Evolutionary conservation across 2,888 invertebrate species (phyloP).

Genomic region (Julus scanicus): DNA sequence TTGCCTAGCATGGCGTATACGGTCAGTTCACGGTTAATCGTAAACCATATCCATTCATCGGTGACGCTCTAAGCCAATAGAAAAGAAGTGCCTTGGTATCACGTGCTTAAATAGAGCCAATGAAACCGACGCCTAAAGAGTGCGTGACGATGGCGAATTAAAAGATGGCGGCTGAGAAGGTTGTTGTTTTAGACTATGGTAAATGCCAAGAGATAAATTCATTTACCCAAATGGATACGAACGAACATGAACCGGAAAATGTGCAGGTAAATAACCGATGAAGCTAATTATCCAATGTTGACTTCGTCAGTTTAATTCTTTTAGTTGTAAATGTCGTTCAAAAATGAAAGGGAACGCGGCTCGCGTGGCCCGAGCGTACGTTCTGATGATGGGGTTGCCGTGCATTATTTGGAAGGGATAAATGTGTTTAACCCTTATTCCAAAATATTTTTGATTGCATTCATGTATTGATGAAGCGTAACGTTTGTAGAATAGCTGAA

Average conservation of each 20-base stretch:
- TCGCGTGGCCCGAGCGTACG: neutral
- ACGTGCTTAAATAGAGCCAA: neutral
- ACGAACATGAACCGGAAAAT: neutral
- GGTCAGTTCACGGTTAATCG: slow-evolving; percentile 25
- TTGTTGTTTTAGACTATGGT: slow-evolving; percentile 48
- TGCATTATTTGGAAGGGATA: neutral
- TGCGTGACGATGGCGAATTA: slow-evolving; percentile 52
- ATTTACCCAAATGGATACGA: neutral
- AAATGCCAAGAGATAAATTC: slow-evolving; percentile 27
- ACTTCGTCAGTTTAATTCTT: neutral
- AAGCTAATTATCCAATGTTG: neutral
- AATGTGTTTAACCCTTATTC: neutral
- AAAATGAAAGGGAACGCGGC: neutral
- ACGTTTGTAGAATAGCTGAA: neutral
- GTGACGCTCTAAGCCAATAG: neutral
- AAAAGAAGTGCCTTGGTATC: neutral
- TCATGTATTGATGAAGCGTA: neutral
- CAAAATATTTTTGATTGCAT: neutral
- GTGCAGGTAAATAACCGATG: slow-evolving; percentile 11
- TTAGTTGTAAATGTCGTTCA: neutral
- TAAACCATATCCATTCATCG: neutral
- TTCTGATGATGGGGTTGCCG: slow-evolving; percentile 2
- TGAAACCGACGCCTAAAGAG: neutral
- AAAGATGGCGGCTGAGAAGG: slow-evolving; percentile 49
- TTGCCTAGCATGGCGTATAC: neutral